Percentiles rank a stretch among this genome's conserved stretches.
Evolutionary conservation across 2,888 invertebrate species (phyloP).

Genomic region (Lithosia quadra): DNA sequence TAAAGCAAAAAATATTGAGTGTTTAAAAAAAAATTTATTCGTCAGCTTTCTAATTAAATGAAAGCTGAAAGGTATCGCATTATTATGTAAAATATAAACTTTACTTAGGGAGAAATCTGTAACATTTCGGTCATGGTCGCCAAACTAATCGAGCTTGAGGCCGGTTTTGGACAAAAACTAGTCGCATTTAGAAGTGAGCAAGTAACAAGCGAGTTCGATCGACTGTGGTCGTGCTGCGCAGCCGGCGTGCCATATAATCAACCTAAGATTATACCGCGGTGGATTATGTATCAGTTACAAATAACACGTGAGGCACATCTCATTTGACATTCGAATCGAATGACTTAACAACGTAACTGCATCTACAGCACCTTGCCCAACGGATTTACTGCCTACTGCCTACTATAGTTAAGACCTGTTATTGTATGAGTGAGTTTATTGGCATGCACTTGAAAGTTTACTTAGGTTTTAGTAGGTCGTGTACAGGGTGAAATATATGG

Average conservation of each 20-base stretch:
- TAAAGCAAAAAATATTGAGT: constrained; percentile 14
- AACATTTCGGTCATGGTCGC: constrained; percentile 64
- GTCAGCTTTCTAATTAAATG: constrained; percentile 24
- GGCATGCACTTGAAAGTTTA: constrained; percentile 32
- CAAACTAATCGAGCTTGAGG: constrained; percentile 54
- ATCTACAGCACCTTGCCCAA: constrained; percentile 23
- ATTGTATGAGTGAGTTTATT: constrained; percentile 33
- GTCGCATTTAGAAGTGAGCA: constrained; percentile 52
- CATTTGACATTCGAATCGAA: constrained; percentile 46
- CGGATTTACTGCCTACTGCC: constrained; percentile 31
- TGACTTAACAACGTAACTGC: constrained; percentile 38
- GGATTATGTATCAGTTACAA: constrained; percentile 54
- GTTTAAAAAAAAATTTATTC: constrained; percentile 10
- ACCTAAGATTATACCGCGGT: constrained; percentile 45
- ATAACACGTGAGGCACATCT: constrained; percentile 49
- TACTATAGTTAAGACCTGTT: constrained; percentile 15
- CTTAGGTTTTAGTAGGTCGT: constrained; percentile 33
- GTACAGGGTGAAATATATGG: constrained; percentile 18
- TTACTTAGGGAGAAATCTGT: constrained; percentile 43
- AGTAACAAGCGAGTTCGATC: constrained; percentile 37
- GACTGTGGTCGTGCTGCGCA: constrained; percentile 25
- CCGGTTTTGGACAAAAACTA: constrained; percentile 64
- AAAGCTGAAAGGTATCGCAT: constrained; percentile 18
- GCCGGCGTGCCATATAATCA: constrained; percentile 39
- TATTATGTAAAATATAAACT: constrained; percentile 28